Evolutionary conservation across 2,797 vertebrate genomes (phyloP), one percentile per base, ranked within the genome.

Genomic region (Micromesistius poutassou): DNA sequence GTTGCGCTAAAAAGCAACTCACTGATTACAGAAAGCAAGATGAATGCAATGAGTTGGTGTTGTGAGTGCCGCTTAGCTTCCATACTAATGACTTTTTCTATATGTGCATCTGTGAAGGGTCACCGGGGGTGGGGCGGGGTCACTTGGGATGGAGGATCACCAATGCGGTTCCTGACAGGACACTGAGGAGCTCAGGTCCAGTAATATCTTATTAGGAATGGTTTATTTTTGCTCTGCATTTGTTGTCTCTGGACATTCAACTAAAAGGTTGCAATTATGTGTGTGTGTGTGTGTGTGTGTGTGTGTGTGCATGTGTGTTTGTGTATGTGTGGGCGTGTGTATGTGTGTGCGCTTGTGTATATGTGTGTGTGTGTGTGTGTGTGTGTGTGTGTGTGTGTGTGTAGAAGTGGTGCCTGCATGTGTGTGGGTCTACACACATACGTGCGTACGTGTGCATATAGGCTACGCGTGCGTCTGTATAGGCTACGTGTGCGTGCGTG

Each of bases 221-320:
- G 31, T 1, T 19, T 14, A 19, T 89, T 90, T 90, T 75, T 76
- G 86, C 88, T 74, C 73, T 42, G 31, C 82, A 80, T 80, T 86
- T 78, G n/a, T 13, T 88, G 82, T 87, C 81, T 90, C 73, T 77
- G 76, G 72, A 66, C 79, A 78, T 83, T 87, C 76, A 76, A 80
- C 70, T 79, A 22, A 46, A 55, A 76, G 81, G 86, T 81, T 73
- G 62, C n/a, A 70, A 82, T 81, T 13, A 2, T 81, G 80, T 78
- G 83, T 62, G 22, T 62, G 22, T 8, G 22, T 62, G 22, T 62
- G 55, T n/a, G 55, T 9, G 22, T 62, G 55, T n/a, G 22, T 62
- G 55, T n/a, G 6, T 25, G 55, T 62, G 55, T 0, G 55, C 2
- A 22, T 62, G 55, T 62, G 46, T 22, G 46, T 22, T 16, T 55